Evolutionary conservation across 2,888 invertebrate genomes (phyloP), one percentile per base, ranked within the genome.

Genomic region (Yponomeuta cagnagella): DNA sequence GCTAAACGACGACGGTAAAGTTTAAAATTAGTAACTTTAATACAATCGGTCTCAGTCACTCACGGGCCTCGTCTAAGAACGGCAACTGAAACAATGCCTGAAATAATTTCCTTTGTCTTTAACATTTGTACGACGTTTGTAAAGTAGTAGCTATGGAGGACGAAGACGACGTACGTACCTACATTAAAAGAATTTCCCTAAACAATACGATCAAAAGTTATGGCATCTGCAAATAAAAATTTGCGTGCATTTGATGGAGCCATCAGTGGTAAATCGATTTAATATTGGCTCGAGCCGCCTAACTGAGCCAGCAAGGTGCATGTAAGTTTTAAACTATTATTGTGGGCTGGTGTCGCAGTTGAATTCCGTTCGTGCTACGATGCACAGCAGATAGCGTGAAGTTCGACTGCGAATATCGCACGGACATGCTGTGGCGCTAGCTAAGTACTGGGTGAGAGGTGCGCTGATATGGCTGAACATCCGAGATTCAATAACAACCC

Each of bases 11-110:
- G 86, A 83, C 82, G 81, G 82, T 85, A 87, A 88, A 90, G 87
- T 89, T 91, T 88, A 89, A 91, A 91, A 90, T 91, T 89, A 89
- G 80, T 58, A 15, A 58, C 15, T 91, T 90, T 89, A 91, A 89
- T 91, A 90, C 87, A 82, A 64, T 83, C 83, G 82, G 88, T 88
- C 86, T 87, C 92, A 92, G 92, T 92, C 87, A 84, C 83, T 84
- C 85, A 83, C 84, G 84, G 80, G 89, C 85, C 89, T 86, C 86
- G 86, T 85, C 80, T 83, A 81, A 86, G 82, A 87, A 78, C 83
- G 70, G 70, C 70, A 48, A 70, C 37, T 31, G 3, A 52, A 23
- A 48, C 12, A 31, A 70, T 70, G 70, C 70, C 63, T 33, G 43
- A 31, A 23, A 68, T 31, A 30, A 30, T 10, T 10, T 68, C 12